Evolutionary conservation across 1,140 invertebrate genomes (phyloP), one percentile per base, ranked within the genome.

Genomic region (Cydia fagiglandana): DNA sequence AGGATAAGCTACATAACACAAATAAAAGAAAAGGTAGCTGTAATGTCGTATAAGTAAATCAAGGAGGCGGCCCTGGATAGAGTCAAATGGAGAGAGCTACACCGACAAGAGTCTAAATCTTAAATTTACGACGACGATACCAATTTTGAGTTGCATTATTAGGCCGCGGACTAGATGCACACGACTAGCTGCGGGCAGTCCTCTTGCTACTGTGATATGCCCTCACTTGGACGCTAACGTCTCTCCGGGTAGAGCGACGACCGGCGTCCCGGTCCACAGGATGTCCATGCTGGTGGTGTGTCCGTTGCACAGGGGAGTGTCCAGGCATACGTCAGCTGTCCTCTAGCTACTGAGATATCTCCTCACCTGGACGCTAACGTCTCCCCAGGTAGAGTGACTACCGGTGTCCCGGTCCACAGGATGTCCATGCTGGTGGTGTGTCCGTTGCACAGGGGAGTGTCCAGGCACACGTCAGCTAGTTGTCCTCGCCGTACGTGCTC

Each of bases 211-310:
- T 2, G 9, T 2, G 12, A 45, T 3, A 45, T 45, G 45, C 15
- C 45, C 70, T 85, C 80, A 94, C 94, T 94, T 91, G 12, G 98
- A 99, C 1, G 99, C 99, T 30, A 99, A 91, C 0, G 99, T 99
- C 93, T 99, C 99, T 79, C 97, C 96, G 9, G 98, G 98, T 75
- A 99, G 93, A 0, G 99, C 99, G 6, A 99, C 96, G 83, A 99
- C 99, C 0, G 99, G 99, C 2, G 98, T 99, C 66, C 99, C 99
- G 0, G 99, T 99, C 99, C 99, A 99, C 53, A 99, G 92, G 12
- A 99, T 98, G 92, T 99, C 99, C 99, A 99, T 99, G 78, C 98
- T 99, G 4, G 99, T 99, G 0, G 99, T 99, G 88, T 99, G 99
- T n/a, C 99, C 99, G 94, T 99, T 99, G 86, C 99, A 99, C 0